Evolutionary conservation across 2,113 vertebrate genomes (phyloP).

Genomic region (Pica pica): DNA sequence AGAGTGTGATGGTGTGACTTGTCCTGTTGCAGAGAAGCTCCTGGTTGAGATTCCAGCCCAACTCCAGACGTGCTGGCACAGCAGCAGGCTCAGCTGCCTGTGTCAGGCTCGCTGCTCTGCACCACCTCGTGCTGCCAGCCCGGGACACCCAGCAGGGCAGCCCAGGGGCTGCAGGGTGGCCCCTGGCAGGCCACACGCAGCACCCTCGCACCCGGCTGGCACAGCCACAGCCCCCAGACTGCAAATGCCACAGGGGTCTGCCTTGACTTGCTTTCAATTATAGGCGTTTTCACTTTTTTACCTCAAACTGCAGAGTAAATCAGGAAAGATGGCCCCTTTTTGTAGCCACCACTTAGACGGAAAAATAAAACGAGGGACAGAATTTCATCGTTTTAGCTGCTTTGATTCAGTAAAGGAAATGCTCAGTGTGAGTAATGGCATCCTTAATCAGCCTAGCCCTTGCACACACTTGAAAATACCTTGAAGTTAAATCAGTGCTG

Average conservation of each 20-base stretch:
- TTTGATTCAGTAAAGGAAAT: background rate
- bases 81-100: background rate
- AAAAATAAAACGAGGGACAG: background rate
- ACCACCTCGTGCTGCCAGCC: background rate
- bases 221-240: background rate
- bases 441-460: conserved; percentile 7
- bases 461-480: conserved; percentile 3
- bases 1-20: background rate
- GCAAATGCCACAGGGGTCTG: background rate
- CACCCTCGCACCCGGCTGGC: rapidly evolving
- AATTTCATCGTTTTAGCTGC: background rate
- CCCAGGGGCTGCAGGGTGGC: background rate
- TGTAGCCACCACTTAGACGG: background rate
- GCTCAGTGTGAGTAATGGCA: background rate
- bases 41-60: background rate
- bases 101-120: background rate
- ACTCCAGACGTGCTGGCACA: rapidly evolving
- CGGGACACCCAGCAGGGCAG: rapidly evolving
- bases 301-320: background rate
- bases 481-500: conserved; percentile 30
- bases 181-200: rapidly evolving
- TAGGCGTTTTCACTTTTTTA: background rate
- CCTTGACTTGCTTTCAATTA: background rate
- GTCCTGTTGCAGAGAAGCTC: background rate
- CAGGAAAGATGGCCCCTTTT: background rate